Conservation (phyloP, 2,797 vertebrate species). For the Chanos chanos region DNA sequence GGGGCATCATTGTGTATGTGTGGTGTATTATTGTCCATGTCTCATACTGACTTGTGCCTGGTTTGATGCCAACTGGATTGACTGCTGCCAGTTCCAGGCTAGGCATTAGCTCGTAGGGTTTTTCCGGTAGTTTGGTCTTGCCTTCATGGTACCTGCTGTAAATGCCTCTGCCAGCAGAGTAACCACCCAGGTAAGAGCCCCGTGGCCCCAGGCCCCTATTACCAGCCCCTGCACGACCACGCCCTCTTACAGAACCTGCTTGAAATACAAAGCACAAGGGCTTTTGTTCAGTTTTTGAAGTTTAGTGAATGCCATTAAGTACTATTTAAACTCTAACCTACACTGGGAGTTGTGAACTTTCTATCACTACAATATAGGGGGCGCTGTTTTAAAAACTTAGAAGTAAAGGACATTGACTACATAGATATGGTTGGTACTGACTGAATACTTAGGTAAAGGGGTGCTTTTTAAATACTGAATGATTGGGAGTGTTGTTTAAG, state of each 20-base stretch:
- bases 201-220: slow-evolving; percentile 92
- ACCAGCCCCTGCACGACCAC: slow-evolving; percentile 90
- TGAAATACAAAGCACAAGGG: slow-evolving; percentile 76
- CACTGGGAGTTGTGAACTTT: too few species aligned
- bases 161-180: slow-evolving; percentile 98
- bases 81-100: slow-evolving; percentile 91
- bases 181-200: slow-evolving; percentile 97
- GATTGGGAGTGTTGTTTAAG: neutral
- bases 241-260: slow-evolving; percentile 99
- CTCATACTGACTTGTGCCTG: slow-evolving; percentile 92
- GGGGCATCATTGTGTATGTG: slow-evolving; percentile 38
- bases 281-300: slow-evolving; percentile 35
- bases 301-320: slow-evolving; percentile 20
- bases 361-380: too few species aligned
- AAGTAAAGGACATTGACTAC: too few species aligned
- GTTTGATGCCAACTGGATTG: slow-evolving; percentile 93
- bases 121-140: slow-evolving; percentile 93
- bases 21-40: slow-evolving; percentile 47
- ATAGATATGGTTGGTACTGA: too few species aligned
- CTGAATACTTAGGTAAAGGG: too few species aligned
- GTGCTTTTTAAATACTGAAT: slow-evolving; percentile 30
- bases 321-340: too few species aligned
- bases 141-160: slow-evolving; percentile 99
- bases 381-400: too few species aligned
- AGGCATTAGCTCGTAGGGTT: slow-evolving; percentile 92